phyloP scores from a whole-genome alignment of 2,797 vertebrate genomes.

The Macropus fuliginosus region DNA sequence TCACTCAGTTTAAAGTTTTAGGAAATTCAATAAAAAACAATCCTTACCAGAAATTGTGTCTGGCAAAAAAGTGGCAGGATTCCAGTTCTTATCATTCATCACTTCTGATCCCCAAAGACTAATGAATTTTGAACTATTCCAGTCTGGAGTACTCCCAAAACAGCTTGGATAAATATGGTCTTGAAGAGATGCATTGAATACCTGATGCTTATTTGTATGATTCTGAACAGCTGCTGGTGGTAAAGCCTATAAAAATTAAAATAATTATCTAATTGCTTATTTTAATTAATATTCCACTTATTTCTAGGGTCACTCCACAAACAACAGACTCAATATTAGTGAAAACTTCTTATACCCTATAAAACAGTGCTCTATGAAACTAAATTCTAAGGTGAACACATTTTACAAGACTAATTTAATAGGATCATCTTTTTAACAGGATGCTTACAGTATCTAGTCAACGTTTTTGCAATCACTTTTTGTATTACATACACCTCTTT shows the following conservation, averaged over 20 bases:
- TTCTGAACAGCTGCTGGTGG: conserved; percentile 92
- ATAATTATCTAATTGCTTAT: conserved; percentile 76
- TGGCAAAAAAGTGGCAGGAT: conserved; percentile 93
- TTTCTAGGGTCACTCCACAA: conserved; percentile 66
- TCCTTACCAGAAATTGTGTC: conserved; percentile 95
- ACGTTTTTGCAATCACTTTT: neutral
- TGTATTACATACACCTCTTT: neutral
- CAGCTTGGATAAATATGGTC: conserved; percentile 98
- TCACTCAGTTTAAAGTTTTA: conserved; percentile 46
- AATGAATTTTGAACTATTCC: conserved; percentile 98
- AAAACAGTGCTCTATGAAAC: neutral
- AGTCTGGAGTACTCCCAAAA: conserved; percentile 93
- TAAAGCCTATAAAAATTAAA: conserved; percentile 88
- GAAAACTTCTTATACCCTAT: neutral
- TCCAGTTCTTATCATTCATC: conserved; percentile 97
- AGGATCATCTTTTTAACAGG: neutral
- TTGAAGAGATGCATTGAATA: conserved; percentile 94
- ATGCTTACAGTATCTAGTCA: neutral
- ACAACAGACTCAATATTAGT: conserved; percentile 49
- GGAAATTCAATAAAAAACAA: conserved; percentile 59
- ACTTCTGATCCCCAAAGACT: conserved; percentile 98
- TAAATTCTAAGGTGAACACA: neutral
- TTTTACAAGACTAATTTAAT: neutral
- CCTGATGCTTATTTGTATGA: conserved; percentile 94
- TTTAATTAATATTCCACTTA: conserved; percentile 78